phyloP scores from a whole-genome alignment of 2,797 vertebrate genomes.

The Ptychadena robeensis region DNA sequence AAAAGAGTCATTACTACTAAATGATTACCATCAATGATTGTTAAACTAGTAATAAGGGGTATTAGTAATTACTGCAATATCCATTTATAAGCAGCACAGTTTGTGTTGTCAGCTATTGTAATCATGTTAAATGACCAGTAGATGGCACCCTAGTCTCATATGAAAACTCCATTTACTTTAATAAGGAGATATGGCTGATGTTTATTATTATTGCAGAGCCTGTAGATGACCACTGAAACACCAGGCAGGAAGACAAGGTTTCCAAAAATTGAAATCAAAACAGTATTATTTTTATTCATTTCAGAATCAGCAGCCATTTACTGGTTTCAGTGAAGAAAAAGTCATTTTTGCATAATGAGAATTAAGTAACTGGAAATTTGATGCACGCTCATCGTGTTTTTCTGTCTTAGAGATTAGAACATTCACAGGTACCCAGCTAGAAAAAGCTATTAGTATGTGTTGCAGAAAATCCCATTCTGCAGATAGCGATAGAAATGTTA shows the following conservation, averaged over 20 bases:
- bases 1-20: background rate
- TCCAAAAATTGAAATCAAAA: slow-evolving; percentile 32
- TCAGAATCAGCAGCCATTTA: slow-evolving; percentile 18
- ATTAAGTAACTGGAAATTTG: slow-evolving; percentile 38
- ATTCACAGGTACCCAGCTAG: slow-evolving; percentile 18
- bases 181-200: background rate
- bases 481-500: slow-evolving; percentile 3
- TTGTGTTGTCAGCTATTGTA: background rate
- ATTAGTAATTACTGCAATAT: slow-evolving; percentile 15
- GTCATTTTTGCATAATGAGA: slow-evolving; percentile 21
- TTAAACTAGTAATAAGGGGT: slow-evolving; percentile 17
- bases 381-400: slow-evolving; percentile 22
- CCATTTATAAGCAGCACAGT: background rate
- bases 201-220: slow-evolving; percentile 13
- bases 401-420: slow-evolving; percentile 21
- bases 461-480: background rate
- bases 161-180: background rate
- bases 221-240: slow-evolving; percentile 15
- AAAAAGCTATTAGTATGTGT: slow-evolving; percentile 32
- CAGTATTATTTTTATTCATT: slow-evolving; percentile 18
- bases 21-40: slow-evolving; percentile 14
- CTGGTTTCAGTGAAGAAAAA: slow-evolving; percentile 3
- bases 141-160: slow-evolving; percentile 45
- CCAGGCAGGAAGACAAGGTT: slow-evolving; percentile 15
- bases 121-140: background rate